phyloP scores from a whole-genome alignment of 2,113 vertebrate genomes.

The Anser cygnoides region DNA sequence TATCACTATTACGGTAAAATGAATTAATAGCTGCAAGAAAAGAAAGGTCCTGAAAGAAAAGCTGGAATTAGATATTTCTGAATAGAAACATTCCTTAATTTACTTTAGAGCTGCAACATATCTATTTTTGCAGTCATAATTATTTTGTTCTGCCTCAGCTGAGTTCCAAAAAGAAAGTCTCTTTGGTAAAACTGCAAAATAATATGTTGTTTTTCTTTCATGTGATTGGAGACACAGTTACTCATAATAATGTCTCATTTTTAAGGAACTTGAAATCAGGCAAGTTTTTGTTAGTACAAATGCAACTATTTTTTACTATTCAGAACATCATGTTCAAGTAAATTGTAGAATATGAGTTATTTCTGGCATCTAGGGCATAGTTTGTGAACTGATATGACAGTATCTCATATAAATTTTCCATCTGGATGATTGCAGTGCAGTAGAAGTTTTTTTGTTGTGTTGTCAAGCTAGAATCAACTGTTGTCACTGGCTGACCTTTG shows the following conservation, averaged over 20 bases:
- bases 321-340: conserved; percentile 73
- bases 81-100: neutral
- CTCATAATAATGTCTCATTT: conserved; percentile 26
- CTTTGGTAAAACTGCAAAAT: neutral
- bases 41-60: neutral
- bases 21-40: neutral
- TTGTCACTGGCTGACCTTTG: conserved; percentile 78
- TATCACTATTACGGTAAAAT: neutral
- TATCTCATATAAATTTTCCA: conserved; percentile 73
- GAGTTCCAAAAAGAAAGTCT: neutral
- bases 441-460: conserved; percentile 68
- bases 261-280: conserved; percentile 1
- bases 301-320: conserved; percentile 56
- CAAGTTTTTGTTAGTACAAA: conserved; percentile 43
- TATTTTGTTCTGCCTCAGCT: neutral
- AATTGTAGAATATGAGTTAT: conserved; percentile 69
- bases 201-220: neutral
- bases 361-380: conserved; percentile 60
- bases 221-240: neutral
- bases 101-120: neutral
- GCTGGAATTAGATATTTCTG: neutral
- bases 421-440: conserved; percentile 57
- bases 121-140: neutral
- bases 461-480: conserved; percentile 58
- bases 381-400: conserved; percentile 65